Conservation (phyloP, 1,140 invertebrate species). For the Teleopsis dalmanni region DNA sequence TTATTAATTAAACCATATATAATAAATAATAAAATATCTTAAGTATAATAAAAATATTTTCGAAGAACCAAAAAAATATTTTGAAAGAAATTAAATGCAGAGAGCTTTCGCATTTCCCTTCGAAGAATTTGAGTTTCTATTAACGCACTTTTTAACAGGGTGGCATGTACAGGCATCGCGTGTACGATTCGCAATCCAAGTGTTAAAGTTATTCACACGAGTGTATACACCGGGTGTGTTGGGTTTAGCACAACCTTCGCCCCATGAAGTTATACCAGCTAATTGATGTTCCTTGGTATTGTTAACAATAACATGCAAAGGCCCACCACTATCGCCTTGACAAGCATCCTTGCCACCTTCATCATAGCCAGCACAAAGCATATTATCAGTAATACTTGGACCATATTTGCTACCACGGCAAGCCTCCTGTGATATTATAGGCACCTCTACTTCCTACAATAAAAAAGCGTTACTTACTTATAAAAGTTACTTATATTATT, state of each 20-base stretch:
- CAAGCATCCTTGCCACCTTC: constrained; percentile 68
- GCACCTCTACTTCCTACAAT: constrained; percentile 54
- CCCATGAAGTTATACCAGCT: constrained; percentile 67
- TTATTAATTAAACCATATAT: too few species aligned
- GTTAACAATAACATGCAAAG: constrained; percentile 50
- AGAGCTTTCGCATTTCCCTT: too few species aligned
- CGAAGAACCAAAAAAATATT: too few species aligned
- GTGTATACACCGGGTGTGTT: constrained; percentile 79
- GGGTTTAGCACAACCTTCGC: constrained; percentile 69
- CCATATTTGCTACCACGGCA: constrained; percentile 63
- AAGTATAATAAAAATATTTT: too few species aligned
- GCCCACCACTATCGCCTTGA: constrained; percentile 65
- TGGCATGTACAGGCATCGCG: constrained; percentile 59
- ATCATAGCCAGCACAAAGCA: constrained; percentile 77
- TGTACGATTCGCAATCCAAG: constrained; percentile 63
- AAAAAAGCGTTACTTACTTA: background rate
- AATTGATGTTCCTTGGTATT: constrained; percentile 26
- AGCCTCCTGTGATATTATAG: constrained; percentile 63
- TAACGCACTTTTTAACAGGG: too few species aligned
- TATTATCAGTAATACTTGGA: constrained; percentile 68
- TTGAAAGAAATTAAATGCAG: too few species aligned
- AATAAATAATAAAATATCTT: too few species aligned
- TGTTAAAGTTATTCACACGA: constrained; percentile 66
- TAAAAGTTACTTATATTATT: background rate
- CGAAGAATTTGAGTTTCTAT: too few species aligned